Evolutionary conservation across 1,140 invertebrate genomes (phyloP), one percentile per base, ranked within the genome.

Genomic region (Muscidifurax raptorellus): DNA sequence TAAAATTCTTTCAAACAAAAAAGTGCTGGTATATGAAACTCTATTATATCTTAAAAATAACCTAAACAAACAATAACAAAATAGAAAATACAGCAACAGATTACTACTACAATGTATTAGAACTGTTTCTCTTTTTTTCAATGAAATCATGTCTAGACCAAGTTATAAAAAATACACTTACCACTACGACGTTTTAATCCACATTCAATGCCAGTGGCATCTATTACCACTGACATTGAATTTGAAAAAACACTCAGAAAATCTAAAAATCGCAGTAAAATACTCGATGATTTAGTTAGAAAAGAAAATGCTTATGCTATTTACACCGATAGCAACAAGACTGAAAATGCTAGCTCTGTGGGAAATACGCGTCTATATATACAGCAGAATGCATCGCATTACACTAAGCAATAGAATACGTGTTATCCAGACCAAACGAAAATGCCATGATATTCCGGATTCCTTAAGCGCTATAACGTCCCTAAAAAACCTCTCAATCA

Each of bases 311-410:
- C 71, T 18, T 40, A 9, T 22, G 18, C 64, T 4, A 82, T 82
- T n/a, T n/a, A n/a, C n/a, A n/a, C n/a, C n/a, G n/a, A n/a, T n/a
- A n/a, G n/a, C n/a, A n/a, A n/a, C n/a, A 82, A 82, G 59, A 71
- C 30, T 10, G 22, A n/a, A 28, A 32, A 78, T 25, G 25, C 13
- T 1, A 59, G 0, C 10, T 32, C 27, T 32, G 80, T 82, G 0
- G 80, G 80, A 25, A 9, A 59, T 22, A 44, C n/a, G 79, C 64
- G 22, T 80, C 79, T 22, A 71, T 80, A 4, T 71, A 25, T 18
- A 80, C 79, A 10, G 71, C 80, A 18, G 80, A 82, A 32, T 64
- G 64, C 15, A 64, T 82, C 30, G 80, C 80, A 12, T 28, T 82
- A 4, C 18, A 40, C 12, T 15, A 52, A 9, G 80, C 25, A 28